Evolutionary conservation across 2,888 invertebrate genomes (phyloP).

Genomic region (Rosalia funebris): DNA sequence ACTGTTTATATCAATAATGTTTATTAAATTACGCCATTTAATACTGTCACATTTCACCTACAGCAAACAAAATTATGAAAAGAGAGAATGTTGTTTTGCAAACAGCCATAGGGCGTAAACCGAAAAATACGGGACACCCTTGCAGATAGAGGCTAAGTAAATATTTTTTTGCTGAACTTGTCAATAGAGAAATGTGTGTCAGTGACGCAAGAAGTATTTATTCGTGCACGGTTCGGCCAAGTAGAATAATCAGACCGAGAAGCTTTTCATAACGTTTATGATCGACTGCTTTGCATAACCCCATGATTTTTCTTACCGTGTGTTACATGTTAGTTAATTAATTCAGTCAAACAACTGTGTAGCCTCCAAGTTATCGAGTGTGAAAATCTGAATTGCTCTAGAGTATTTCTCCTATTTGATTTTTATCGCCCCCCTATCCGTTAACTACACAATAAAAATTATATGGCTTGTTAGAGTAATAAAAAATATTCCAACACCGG

Average conservation of each 20-base stretch:
- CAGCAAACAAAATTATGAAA: not conserved
- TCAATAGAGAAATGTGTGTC: constrained; percentile 27
- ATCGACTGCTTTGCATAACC: constrained; percentile 44
- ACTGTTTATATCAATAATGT: not conserved
- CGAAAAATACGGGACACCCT: constrained; percentile 15
- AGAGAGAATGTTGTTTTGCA: constrained; percentile 13
- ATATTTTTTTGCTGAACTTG: constrained; percentile 14
- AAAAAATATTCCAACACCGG: constrained; percentile 42
- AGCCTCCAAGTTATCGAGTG: constrained; percentile 43
- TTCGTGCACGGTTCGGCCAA: constrained; percentile 29
- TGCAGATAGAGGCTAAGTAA: constrained; percentile 15
- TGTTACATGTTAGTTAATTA: constrained; percentile 50
- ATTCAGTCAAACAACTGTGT: constrained; percentile 42
- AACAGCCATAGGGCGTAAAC: not conserved
- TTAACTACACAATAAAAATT: constrained; percentile 41
- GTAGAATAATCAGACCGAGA: constrained; percentile 49
- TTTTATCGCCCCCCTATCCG: constrained; percentile 36
- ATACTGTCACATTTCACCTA: no score
- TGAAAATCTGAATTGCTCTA: constrained; percentile 41
- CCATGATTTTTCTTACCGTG: constrained; percentile 44
- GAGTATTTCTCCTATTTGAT: constrained; percentile 38
- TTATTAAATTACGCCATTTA: not conserved
- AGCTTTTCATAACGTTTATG: constrained; percentile 49
- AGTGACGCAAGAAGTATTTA: constrained; percentile 39
- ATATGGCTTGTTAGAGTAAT: constrained; percentile 41